Evolutionary conservation across 2,797 vertebrate species (phyloP).

Genomic region (Gymnocypris eckloni): DNA sequence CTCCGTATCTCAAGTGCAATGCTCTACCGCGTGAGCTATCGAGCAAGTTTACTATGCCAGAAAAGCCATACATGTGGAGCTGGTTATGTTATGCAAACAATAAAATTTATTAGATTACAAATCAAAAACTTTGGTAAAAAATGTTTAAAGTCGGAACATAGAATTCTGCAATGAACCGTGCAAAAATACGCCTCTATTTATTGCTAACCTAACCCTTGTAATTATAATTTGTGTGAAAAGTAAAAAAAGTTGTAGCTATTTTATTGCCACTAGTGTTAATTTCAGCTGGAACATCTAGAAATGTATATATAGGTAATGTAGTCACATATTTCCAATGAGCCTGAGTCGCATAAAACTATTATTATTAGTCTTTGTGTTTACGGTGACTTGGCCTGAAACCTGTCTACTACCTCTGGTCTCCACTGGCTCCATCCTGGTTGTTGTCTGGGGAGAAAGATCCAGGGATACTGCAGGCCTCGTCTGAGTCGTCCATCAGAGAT

Average conservation of each 20-base stretch:
- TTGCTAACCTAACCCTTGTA: too few species aligned
- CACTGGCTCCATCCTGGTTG: slow-evolving; percentile 77
- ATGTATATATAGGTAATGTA: not conserved
- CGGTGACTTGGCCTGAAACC: not conserved
- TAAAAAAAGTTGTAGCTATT: not conserved
- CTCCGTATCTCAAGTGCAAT: not conserved
- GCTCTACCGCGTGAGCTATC: not conserved
- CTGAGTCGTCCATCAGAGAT: slow-evolving; percentile 82
- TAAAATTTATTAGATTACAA: not conserved
- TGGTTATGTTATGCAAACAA: not conserved
- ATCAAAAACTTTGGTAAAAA: not conserved
- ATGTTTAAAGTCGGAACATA: not conserved
- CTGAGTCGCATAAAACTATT: not conserved
- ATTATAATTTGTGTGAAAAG: not conserved
- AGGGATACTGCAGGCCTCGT: slow-evolving; percentile 83
- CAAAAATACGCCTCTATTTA: too few species aligned
- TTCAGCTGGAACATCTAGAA: not conserved
- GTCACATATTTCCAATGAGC: not conserved
- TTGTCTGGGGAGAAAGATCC: slow-evolving; percentile 87
- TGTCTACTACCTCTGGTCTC: slow-evolving; percentile 82
- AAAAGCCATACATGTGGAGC: not conserved
- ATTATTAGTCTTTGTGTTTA: not conserved
- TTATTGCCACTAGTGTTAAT: not conserved
- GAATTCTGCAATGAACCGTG: too few species aligned
- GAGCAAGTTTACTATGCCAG: not conserved